Base-by-base conservation (phyloP, 2,888 invertebrate genomes). In the Phalangium opilio region DNA sequence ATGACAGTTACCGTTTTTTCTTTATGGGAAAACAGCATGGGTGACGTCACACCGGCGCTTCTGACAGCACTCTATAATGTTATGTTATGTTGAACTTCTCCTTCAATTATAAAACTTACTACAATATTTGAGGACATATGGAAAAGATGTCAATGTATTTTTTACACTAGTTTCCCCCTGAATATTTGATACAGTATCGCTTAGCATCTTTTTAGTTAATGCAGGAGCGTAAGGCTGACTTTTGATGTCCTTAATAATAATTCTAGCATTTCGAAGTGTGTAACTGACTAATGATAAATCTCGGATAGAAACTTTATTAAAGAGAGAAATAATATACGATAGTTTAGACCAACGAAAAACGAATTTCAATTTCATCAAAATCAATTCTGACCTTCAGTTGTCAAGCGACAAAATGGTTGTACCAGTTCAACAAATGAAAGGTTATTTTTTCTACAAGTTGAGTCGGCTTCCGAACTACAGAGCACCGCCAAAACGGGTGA, bases 401-500 rank as follows among this genome's bases (percentile, higher is more conserved):
- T 77, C 62, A 82, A 64, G 64, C 76, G 74, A 65, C 81, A 78
- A 66, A 93, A 95, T 0, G 93, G 93, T 64, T 89, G 87, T 45
- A 93, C 69, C 53, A 95, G 68, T 69, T 93, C 89, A 45, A 82
- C 79, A 63, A 93, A 87, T 33, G 81, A 78, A 52, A 95, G 72
- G 70, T 90, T 87, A 67, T 91, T 93, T 64, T 87, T 89, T 57
- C 79, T 78, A 61, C 90, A 86, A 48, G 83, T 71, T 61, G 77
- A 75, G 60, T 90, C 86, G 11, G 86, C 91, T 64, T 78, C 75
- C 38, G 77, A 71, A 61, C 86, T 87, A 62, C 81, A 80, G 56
- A 90, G 70, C 19, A 86, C 82, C 43, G 87, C 90, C 55, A 93
- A 75, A 65, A 83, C 76, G 1, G 93, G 91, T 41, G 84, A 84